Conservation (phyloP, 2,888 invertebrate genomes). For the Sphaeridia pumilis region DNA sequence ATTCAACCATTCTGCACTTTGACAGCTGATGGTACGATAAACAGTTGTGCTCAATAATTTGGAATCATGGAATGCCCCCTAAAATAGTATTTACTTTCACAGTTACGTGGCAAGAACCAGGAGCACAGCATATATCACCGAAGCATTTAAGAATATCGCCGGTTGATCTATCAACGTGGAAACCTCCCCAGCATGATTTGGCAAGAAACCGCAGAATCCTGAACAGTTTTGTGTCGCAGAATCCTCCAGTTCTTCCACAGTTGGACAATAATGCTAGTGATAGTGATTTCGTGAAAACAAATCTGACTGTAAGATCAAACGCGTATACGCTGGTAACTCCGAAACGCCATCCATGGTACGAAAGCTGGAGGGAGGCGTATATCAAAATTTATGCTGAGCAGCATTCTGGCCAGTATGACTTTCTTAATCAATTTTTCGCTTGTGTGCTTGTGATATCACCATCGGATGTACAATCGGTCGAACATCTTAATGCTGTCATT, state of each 20-base stretch:
- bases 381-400: slow-evolving; percentile 62
- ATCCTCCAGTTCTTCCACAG: slow-evolving; percentile 16
- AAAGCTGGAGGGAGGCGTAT: slow-evolving; percentile 86
- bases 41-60: background rate
- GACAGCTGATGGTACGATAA: slow-evolving; percentile 54
- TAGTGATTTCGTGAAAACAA: background rate
- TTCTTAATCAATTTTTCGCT: slow-evolving; percentile 74
- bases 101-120: slow-evolving; percentile 43
- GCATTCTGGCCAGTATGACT: slow-evolving; percentile 83
- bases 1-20: slow-evolving; percentile 77
- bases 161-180: slow-evolving; percentile 36
- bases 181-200: slow-evolving; percentile 27
- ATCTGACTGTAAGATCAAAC: slow-evolving; percentile 10
- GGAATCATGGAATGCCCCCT: background rate
- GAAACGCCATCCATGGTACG: slow-evolving; percentile 81
- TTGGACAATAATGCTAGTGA: background rate
- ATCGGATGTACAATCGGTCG: slow-evolving; percentile 40
- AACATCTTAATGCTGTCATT: slow-evolving; percentile 48
- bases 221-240: slow-evolving; percentile 17
- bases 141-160: slow-evolving; percentile 22
- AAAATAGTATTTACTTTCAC: slow-evolving; percentile 14
- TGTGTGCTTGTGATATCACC: slow-evolving; percentile 52
- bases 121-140: slow-evolving; percentile 35
- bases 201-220: slow-evolving; percentile 24
- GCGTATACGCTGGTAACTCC: slow-evolving; percentile 57